These are phyloP conservation scores for Colinus virginianus DNA, from an alignment of 2,113 vertebrate genomes.

Conservation along the genomic window DNA sequence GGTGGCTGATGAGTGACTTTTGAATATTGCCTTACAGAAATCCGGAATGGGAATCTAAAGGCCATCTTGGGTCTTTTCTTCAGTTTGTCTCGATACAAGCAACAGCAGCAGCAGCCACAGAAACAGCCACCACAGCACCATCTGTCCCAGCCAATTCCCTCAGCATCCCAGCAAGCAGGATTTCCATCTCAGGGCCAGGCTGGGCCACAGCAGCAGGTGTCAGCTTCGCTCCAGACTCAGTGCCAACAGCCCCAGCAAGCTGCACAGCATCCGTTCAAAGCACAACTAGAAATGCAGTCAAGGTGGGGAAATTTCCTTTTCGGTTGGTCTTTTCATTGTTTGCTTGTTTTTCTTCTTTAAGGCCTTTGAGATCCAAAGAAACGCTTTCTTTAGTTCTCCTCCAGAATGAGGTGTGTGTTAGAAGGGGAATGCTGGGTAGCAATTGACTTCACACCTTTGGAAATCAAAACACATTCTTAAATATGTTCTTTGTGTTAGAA, in stretches of 20 bases:
- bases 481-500: background rate
- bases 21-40: slow-evolving; percentile 85
- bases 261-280: slow-evolving; percentile 79
- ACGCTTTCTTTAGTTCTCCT: background rate
- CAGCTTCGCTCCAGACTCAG: slow-evolving; percentile 71
- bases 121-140: slow-evolving; percentile 70
- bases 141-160: slow-evolving; percentile 52
- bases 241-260: slow-evolving; percentile 79
- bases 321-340: rapidly evolving
- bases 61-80: slow-evolving; percentile 98
- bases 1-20: background rate
- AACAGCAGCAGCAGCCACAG: slow-evolving; percentile 90
- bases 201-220: slow-evolving; percentile 65
- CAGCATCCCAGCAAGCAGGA: slow-evolving; percentile 63
- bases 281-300: slow-evolving; percentile 96
- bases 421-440: background rate
- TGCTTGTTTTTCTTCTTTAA: background rate
- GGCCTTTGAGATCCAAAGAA: background rate
- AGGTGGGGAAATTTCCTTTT: slow-evolving; percentile 79
- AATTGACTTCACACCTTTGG: background rate
- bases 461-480: background rate
- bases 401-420: background rate
- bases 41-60: slow-evolving; percentile 98
- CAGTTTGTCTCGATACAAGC: slow-evolving; percentile 96
- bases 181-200: slow-evolving; percentile 73